Evolutionary conservation across 2,888 invertebrate genomes (phyloP), one percentile per base, ranked within the genome.

Genomic region (Drosophila limbata): DNA sequence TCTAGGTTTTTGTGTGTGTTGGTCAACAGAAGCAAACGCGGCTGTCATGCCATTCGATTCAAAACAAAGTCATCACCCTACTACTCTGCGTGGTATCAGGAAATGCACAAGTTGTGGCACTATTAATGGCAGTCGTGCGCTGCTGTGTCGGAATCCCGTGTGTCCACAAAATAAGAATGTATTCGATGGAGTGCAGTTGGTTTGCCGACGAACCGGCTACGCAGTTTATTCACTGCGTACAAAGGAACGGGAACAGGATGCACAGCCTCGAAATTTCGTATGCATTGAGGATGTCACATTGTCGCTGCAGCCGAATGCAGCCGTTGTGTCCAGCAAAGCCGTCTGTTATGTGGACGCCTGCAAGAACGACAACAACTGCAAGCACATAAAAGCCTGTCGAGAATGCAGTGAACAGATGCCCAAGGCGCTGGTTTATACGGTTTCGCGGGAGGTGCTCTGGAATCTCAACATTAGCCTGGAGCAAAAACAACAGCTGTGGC

Each of bases 31-130:
- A 17, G 21, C 5, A 17, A 42, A 31, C 19, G 31, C 51, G 42
- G 51, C 53, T 53, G 37, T 13, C 28, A 63, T 64, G 63, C 50
- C 42, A 42, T 17, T 42, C 4, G 64, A 69, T 53, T 61, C 60
- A 45, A 69, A 65, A 70, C 63, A 61, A 64, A 64, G 45, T 45
- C 65, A 67, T 47, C 68, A 66, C 11, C 42, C 72, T 4, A 79
- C 84, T 17, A 64, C 56, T 11, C 65, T 90, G 35, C 91, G 96
- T 53, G 96, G 96, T 5, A 94, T 96, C 0, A 93, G 95, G 77
- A 95, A 95, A 87, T 97, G 96, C 88, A 94, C 94, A 0, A 95
- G 95, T 85, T 97, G 97, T 93, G 95, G 96, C 0, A 94, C 94
- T 1, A 94, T 94, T 72, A 97, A 96, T 92, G 96, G 96, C 3